Evolutionary conservation across 2,113 vertebrate species (phyloP).

Genomic region (Porphyrio hochstetteri): DNA sequence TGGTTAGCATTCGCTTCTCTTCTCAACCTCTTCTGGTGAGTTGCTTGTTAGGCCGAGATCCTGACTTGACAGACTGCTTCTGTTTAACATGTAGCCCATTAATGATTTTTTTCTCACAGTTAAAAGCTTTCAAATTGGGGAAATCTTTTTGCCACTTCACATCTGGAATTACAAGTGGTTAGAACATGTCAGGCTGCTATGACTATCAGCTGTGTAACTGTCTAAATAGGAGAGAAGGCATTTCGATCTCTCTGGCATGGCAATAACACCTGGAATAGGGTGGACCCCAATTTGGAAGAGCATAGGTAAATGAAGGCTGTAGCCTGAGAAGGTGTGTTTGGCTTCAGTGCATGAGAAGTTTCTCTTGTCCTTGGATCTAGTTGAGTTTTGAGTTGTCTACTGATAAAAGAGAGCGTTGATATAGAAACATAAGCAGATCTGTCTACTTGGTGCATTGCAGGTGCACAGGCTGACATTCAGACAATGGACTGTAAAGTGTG

Average conservation of each 20-base stretch:
- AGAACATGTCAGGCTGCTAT: not conserved
- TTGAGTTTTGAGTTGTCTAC: not conserved
- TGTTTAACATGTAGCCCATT: not conserved
- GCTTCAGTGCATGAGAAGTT: not conserved
- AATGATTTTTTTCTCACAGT: not conserved
- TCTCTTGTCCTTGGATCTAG: not conserved
- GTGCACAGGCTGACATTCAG: not conserved
- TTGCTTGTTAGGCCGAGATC: not conserved
- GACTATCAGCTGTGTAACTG: not conserved
- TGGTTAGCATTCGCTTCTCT: not conserved
- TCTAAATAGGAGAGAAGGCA: not conserved
- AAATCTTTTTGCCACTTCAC: not conserved
- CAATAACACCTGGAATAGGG: not conserved
- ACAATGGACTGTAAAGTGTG: not conserved
- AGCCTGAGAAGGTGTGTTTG: not conserved
- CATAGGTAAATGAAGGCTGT: not conserved
- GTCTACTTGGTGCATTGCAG: not conserved
- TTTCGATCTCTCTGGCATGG: not conserved
- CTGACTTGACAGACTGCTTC: not conserved
- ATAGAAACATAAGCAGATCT: not conserved
- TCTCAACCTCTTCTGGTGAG: not conserved
- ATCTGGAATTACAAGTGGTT: not conserved
- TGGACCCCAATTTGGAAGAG: not conserved
- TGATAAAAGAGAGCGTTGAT: not conserved
- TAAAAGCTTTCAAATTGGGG: not conserved